Evolutionary conservation across 2,888 invertebrate species (phyloP).

Genomic region (Eueremaeus valkanovi): DNA sequence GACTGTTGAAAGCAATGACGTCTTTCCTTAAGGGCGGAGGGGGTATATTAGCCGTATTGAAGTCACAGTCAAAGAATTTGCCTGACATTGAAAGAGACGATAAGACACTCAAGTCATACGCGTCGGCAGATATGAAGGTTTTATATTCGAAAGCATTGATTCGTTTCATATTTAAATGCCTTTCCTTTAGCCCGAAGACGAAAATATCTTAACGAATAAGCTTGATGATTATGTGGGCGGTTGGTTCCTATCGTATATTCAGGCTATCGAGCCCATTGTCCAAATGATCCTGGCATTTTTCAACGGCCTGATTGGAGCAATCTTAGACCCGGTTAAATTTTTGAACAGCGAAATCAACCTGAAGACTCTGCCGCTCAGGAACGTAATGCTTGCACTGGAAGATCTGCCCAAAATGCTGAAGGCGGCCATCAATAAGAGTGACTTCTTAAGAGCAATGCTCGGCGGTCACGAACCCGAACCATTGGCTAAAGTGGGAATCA

Average conservation of each 20-base stretch:
- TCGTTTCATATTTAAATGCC: too few species aligned
- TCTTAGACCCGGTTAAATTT: not conserved
- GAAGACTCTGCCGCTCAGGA: not conserved
- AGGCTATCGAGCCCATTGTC: not conserved
- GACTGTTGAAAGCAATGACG: not conserved
- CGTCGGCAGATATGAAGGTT: too few species aligned
- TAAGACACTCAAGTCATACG: not conserved
- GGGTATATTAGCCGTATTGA: not conserved
- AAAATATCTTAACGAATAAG: not conserved
- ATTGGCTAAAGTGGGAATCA: not conserved
- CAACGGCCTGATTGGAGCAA: not conserved
- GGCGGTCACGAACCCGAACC: not conserved
- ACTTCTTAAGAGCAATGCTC: not conserved
- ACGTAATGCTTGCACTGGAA: not conserved
- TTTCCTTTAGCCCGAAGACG: not conserved
- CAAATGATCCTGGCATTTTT: not conserved
- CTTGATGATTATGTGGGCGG: not conserved
- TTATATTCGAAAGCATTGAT: too few species aligned
- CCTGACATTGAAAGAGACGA: not conserved
- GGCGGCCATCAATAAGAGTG: not conserved
- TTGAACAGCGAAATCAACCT: not conserved
- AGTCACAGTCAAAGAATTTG: not conserved
- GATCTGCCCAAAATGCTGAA: not conserved
- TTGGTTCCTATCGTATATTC: not conserved
- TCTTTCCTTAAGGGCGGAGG: not conserved